Conservation (phyloP, 2,797 vertebrate genomes). For the Tachyglossus aculeatus region DNA sequence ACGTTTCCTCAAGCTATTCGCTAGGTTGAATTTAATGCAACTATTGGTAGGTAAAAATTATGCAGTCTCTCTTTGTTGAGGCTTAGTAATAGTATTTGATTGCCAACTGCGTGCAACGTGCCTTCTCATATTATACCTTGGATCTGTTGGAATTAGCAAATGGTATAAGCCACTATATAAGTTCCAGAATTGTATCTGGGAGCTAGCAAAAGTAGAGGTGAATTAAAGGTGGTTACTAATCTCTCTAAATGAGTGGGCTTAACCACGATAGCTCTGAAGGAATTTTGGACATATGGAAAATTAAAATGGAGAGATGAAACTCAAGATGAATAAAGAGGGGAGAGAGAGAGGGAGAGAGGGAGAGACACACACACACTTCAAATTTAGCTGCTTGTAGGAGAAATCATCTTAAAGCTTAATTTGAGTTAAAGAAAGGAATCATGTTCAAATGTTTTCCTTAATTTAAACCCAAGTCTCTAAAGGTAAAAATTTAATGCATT, state of each 20-base stretch:
- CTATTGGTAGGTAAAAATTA: too few relatives aligned
- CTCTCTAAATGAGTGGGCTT: too few relatives aligned
- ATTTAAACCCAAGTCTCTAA: background rate
- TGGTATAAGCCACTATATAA: background rate
- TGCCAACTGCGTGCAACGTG: too few relatives aligned
- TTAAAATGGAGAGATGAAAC: background rate
- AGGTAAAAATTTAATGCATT: conserved; percentile 1
- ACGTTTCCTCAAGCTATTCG: too few relatives aligned
- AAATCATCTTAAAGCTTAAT: background rate
- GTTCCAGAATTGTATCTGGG: background rate
- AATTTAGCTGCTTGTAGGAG: too few relatives aligned
- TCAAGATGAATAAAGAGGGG: background rate
- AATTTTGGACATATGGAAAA: background rate
- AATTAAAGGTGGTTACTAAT: background rate
- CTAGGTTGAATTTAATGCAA: too few relatives aligned
- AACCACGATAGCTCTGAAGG: background rate
- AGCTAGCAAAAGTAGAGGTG: background rate
- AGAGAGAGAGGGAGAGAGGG: background rate
- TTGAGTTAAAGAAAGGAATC: background rate
- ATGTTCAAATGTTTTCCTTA: background rate
- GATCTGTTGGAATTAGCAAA: too few relatives aligned
- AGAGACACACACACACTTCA: too few relatives aligned
- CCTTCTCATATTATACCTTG: too few relatives aligned
- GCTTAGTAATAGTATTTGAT: too few relatives aligned
- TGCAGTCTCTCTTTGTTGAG: too few relatives aligned